phyloP scores from a whole-genome alignment of 2,113 vertebrate genomes.

The Scartelaos histophorus region DNA sequence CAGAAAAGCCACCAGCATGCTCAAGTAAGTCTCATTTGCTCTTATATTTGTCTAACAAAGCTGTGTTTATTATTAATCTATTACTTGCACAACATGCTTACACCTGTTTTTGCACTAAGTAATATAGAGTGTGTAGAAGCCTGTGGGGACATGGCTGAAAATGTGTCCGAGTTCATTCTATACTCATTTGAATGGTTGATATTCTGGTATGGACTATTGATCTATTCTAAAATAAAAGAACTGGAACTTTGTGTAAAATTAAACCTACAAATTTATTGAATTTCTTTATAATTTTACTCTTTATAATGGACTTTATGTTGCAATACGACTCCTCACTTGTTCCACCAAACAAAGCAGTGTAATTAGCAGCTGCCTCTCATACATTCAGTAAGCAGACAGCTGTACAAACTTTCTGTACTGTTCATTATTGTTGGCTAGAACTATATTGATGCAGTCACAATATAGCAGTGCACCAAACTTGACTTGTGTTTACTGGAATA shows the following conservation, averaged over 20 bases:
- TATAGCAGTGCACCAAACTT: background rate
- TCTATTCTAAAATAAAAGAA: background rate
- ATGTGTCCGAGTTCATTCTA: too few species aligned
- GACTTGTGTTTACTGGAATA: conserved; percentile 4
- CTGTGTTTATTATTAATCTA: background rate
- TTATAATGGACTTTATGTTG: background rate
- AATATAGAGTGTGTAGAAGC: too few species aligned
- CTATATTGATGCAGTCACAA: background rate
- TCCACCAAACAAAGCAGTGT: background rate
- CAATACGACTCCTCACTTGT: background rate
- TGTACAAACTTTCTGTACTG: conserved; percentile 26
- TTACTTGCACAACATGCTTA: background rate
- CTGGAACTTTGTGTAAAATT: background rate
- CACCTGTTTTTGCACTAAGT: too few species aligned
- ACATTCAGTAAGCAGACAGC: conserved; percentile 15
- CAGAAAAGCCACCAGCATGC: conserved; percentile 12
- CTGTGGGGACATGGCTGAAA: too few species aligned
- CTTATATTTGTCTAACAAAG: background rate
- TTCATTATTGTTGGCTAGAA: conserved; percentile 6
- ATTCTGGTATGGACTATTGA: too few species aligned
- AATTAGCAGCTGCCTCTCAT: conserved; percentile 1
- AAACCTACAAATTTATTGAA: background rate
- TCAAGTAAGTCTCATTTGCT: conserved; percentile 45
- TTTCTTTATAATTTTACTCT: background rate
- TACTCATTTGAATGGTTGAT: too few species aligned